Evolutionary conservation across 1,140 invertebrate genomes (phyloP).

Genomic region (Dendrolimus punctatus): DNA sequence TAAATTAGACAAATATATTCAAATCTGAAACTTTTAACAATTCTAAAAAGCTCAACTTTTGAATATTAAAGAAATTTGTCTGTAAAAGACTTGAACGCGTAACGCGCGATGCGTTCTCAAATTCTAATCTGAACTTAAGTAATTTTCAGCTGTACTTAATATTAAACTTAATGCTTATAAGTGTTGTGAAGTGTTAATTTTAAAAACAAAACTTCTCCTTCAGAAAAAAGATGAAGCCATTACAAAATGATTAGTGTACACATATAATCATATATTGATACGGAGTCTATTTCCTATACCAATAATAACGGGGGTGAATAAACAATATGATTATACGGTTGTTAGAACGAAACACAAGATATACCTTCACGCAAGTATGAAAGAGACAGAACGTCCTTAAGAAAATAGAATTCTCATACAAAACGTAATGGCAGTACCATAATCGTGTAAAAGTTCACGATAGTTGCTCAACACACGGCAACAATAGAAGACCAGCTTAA

Average conservation of each 20-base stretch:
- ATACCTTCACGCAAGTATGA: conserved; percentile 23
- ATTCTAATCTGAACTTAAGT: too few species aligned
- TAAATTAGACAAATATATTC: conserved; percentile 6
- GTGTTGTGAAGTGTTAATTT: too few species aligned
- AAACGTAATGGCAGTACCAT: conserved; percentile 64
- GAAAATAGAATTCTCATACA: conserved; percentile 70
- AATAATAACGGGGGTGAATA: conserved; percentile 55
- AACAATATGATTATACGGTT: conserved; percentile 60
- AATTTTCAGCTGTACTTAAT: too few species aligned
- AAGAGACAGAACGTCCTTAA: conserved; percentile 41
- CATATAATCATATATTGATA: conserved; percentile 44
- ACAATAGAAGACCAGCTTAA: conserved; percentile 45
- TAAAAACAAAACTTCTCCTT: too few species aligned
- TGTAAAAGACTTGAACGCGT: too few species aligned
- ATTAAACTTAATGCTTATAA: too few species aligned
- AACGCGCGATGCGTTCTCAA: too few species aligned
- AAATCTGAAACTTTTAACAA: conserved; percentile 11
- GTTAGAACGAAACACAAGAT: conserved; percentile 26
- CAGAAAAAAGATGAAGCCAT: conserved; percentile 13
- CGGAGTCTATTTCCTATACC: conserved; percentile 41
- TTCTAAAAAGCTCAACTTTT: background rate
- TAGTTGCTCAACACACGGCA: conserved; percentile 54
- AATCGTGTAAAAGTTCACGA: conserved; percentile 71
- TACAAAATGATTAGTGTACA: conserved; percentile 7
- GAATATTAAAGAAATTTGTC: too few species aligned